Evolutionary conservation across 1,140 invertebrate genomes (phyloP), one percentile per base, ranked within the genome.

Genomic region (Drosophila burlai): DNA sequence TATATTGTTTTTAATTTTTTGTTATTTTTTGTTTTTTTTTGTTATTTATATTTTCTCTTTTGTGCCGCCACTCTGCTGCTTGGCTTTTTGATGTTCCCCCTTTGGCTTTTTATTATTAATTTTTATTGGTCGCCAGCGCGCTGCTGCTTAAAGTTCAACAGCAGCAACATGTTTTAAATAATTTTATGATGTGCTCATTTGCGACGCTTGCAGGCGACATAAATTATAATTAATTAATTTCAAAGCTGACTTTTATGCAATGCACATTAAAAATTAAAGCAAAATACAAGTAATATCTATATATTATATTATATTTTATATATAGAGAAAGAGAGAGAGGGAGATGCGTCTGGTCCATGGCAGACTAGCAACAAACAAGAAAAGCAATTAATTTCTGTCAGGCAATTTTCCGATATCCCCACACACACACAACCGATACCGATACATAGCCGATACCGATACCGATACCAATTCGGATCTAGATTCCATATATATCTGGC

Each of bases 221-320:
- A 89, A 89, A 89, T 89, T 90, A 90, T 78, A 83, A 78, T 87
- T 87, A 87, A 89, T 87, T 87, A 89, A 87, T 89, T 73, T 78
- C 64, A 75, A 89, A 86, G 86, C 72, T 80, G 83, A 86, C 79
- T 85, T 84, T 84, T 84, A 84, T 84, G 81, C 81, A 84, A 68
- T 72, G 61, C 55, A 79, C 76, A 80, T 79, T 71, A 79, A 79
- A 71, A 79, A 57, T 78, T 62, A 71, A 58, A 29, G 6, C 36
- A 43, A 18, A n/a, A 50, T 15, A 18, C 34, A 46, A 59, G 52
- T 59, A 29, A 42, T 21, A 21, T 42, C 15, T 64, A 34, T 46
- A 40, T 71, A 36, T 36, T 9, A 4, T 11, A 36, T 36, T 36
- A 36, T 9, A 4, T 11, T 13, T 36, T 13, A 36, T 36, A 11